Evolutionary conservation across 2,888 invertebrate genomes (phyloP).

Genomic region (Drosophila leonis): DNA sequence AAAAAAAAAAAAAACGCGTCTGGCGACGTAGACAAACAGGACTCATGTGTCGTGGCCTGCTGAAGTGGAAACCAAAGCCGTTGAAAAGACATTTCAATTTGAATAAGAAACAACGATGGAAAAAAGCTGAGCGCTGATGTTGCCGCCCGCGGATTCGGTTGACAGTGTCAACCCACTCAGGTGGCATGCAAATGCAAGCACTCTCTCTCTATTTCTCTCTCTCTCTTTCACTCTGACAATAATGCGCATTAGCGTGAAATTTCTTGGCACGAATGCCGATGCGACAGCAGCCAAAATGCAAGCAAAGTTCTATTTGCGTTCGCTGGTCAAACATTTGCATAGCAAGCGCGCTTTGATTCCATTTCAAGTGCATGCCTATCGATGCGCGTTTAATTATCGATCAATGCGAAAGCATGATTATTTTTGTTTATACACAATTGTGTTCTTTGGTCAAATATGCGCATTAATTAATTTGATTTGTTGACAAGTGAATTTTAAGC

Average conservation of each 20-base stretch:
- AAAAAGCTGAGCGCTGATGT: background rate
- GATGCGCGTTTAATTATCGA: slow-evolving; percentile 36
- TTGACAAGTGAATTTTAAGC: no score
- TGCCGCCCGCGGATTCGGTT: background rate
- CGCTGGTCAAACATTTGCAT: slow-evolving; percentile 45
- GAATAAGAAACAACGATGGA: slow-evolving; percentile 43
- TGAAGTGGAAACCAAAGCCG: slow-evolving; percentile 79
- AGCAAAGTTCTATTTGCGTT: slow-evolving; percentile 34
- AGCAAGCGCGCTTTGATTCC: slow-evolving; percentile 27
- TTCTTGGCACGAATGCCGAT: slow-evolving; percentile 54
- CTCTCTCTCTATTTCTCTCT: background rate
- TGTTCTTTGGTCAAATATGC: background rate
- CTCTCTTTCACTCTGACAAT: slow-evolving; percentile 57
- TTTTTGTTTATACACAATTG: background rate
- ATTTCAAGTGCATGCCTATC: slow-evolving; percentile 34
- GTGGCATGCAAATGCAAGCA: slow-evolving; percentile 65
- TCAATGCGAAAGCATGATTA: background rate
- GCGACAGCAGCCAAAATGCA: slow-evolving; percentile 42
- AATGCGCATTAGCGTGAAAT: slow-evolving; percentile 77
- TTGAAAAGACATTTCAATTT: slow-evolving; percentile 81
- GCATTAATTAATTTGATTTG: background rate
- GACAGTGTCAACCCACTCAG: slow-evolving; percentile 26
- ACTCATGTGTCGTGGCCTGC: slow-evolving; percentile 77
- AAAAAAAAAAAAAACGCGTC: slow-evolving; percentile 21
- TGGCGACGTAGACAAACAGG: slow-evolving; percentile 75